Conservation (phyloP, 2,888 invertebrate genomes). For the Druceiella hillmani region DNA sequence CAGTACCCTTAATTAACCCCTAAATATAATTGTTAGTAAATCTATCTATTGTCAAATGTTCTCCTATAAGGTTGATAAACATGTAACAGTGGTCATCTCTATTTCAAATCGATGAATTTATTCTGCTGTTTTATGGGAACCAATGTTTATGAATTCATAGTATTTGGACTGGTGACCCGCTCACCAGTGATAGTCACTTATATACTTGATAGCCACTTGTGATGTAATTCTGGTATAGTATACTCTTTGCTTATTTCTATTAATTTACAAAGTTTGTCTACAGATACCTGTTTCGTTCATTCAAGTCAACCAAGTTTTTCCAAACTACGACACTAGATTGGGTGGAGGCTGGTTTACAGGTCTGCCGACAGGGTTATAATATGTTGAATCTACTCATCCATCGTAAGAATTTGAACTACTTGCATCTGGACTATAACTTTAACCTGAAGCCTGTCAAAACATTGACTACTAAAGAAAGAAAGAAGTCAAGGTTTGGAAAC, state of each 20-base stretch:
- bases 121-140: too few species aligned
- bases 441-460: conserved; percentile 99
- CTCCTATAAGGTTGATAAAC: too few species aligned
- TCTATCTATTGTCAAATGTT: too few species aligned
- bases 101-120: too few species aligned
- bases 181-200: too few species aligned
- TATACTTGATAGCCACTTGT: too few species aligned
- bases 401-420: conserved; percentile 97
- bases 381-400: conserved; percentile 99
- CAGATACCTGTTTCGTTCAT: conserved; percentile 94
- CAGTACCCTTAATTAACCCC: too few species aligned
- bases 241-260: conserved; percentile 3
- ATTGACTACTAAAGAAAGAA: conserved; percentile 97
- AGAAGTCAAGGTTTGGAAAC: conserved; percentile 96
- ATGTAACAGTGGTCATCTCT: too few species aligned
- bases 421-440: conserved; percentile 99
- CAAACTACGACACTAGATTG: conserved; percentile 99
- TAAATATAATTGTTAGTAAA: too few species aligned
- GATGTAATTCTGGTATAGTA: background rate
- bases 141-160: too few species aligned
- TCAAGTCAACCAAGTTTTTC: conserved; percentile 99
- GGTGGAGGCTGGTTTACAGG: conserved; percentile 98
- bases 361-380: conserved; percentile 98
- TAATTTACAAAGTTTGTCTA: conserved; percentile 11
- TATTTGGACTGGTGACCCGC: too few species aligned